Conservation (phyloP, 1,140 invertebrate species). For the Saccostrea glomerata region DNA sequence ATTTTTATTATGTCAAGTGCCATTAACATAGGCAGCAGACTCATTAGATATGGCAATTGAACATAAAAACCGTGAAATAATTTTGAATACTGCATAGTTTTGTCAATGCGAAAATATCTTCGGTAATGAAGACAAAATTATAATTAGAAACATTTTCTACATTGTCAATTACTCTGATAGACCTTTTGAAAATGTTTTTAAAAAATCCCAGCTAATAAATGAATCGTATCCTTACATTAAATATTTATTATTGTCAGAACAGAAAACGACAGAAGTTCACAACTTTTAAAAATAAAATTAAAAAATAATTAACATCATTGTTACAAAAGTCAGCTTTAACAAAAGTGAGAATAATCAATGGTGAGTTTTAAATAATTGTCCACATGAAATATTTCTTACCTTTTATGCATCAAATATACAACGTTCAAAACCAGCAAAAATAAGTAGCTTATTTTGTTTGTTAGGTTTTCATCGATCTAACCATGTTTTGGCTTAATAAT, state of each 20-base stretch:
- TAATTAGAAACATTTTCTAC: background rate
- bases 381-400: background rate
- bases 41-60: background rate
- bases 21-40: background rate
- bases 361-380: too few species aligned
- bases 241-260: background rate
- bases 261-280: background rate
- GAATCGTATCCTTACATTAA: background rate
- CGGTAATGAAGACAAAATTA: background rate
- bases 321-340: background rate
- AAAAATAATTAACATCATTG: too few species aligned
- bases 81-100: background rate
- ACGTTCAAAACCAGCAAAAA: background rate
- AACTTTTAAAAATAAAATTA: background rate
- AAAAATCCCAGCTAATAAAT: background rate
- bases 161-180: background rate
- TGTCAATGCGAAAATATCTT: background rate
- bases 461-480: constrained; percentile 16
- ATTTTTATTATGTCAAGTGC: background rate
- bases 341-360: background rate
- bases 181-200: background rate
- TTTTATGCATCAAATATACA: background rate
- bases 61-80: too few species aligned
- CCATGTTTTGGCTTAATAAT: background rate
- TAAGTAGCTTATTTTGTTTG: constrained; percentile 29